Evolutionary conservation across 2,888 invertebrate species (phyloP), one percentile per base, ranked within the genome.

Genomic region (Drosophila nr. fundita): DNA sequence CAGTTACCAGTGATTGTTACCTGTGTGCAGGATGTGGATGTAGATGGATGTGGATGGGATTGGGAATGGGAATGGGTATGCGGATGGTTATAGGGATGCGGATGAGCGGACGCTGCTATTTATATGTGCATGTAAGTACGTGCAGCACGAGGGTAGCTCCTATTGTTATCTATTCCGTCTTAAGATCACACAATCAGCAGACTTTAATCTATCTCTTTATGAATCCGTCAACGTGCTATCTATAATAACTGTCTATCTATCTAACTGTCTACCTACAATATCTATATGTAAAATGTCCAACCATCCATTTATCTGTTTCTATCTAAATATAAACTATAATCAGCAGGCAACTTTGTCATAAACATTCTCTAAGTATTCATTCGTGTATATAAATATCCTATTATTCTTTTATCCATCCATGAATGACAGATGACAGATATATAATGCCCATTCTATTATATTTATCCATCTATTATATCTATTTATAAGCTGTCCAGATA

Each of bases 1-100:
- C 88, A 76, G 86, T 86, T 86, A 86, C 90, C 89, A 87, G 83
- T 89, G 86, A 86, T 86, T 86, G 86, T 89, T 80, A 75, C 75
- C 65, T 69, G 21, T 50, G 29, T 60, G 29, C n/a, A 29, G 24
- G 45, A 13, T 45, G 24, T 45, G 24, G 4, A 45, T 45, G 21
- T 15, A 24, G 24, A 15, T 45, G 21, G 21, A 15, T 18, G 36
- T 15, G 6, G 21, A 6, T 21, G 21, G 21, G 13, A 0, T 13
- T 21, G 7, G 15, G 21, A 8, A 15, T 15, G 45, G 15, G 21
- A 8, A 15, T 15, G 45, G 15, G 4, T 2, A 8, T 45, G 21
- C 21, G 45, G 7, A 7, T 45, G 7, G n/a, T 1, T 11, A 21
- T 11, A 21, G 21, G 45, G 6, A 45, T 55, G 64, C 45, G 63